Evolutionary conservation across 2,797 vertebrate genomes (phyloP).

Genomic region (Leptodactylus fallax): DNA sequence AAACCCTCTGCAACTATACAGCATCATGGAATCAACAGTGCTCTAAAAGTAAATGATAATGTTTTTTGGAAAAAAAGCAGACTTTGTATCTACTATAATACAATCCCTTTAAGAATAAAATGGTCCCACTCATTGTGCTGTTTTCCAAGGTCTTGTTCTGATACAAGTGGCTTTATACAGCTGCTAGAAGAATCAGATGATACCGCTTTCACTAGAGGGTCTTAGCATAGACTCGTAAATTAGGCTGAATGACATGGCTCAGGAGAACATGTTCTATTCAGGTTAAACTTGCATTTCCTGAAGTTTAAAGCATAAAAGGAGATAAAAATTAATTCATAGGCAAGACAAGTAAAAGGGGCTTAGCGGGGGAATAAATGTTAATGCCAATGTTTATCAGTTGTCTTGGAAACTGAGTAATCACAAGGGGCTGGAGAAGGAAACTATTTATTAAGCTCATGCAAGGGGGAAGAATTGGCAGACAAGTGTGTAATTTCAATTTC

Average conservation of each 20-base stretch:
- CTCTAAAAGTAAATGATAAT: too few relatives aligned
- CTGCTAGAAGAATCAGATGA: conserved; percentile 14
- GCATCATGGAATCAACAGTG: too few relatives aligned
- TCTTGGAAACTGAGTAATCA: conserved; percentile 58
- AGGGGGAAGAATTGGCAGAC: conserved; percentile 54
- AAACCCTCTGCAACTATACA: too few relatives aligned
- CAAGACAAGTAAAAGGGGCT: conserved; percentile 14
- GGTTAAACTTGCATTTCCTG: conserved; percentile 48
- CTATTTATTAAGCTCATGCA: conserved; percentile 56
- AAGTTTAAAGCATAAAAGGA: conserved; percentile 27
- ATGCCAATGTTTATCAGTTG: conserved; percentile 55
- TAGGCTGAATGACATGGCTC: conserved; percentile 18
- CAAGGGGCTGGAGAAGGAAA: conserved; percentile 47
- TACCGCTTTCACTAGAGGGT: conserved; percentile 1
- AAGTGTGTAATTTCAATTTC: conserved; percentile 50
- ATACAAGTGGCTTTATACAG: neutral
- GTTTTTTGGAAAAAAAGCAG: neutral
- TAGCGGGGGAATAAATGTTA: conserved; percentile 33
- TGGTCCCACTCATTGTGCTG: too few relatives aligned
- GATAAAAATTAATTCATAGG: conserved; percentile 21
- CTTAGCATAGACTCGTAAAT: conserved; percentile 29
- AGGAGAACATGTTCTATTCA: conserved; percentile 37
- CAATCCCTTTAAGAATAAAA: neutral
- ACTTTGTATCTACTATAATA: neutral
- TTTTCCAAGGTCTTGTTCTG: neutral